Conservation (phyloP, 2,113 vertebrate species). For the Vicugna pacos region DNA sequence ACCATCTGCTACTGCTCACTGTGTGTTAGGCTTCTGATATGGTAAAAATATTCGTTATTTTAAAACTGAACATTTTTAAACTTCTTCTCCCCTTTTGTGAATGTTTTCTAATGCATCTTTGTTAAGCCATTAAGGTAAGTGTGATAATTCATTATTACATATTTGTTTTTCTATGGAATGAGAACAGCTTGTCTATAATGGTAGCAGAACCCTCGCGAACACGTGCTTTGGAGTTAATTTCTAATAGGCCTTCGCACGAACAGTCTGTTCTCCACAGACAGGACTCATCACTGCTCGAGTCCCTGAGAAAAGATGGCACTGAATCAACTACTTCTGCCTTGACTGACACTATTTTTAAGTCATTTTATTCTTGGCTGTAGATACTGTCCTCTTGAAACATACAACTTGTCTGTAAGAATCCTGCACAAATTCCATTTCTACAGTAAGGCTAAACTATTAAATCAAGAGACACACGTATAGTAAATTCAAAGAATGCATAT, state of each 20-base stretch:
- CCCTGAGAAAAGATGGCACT: background rate
- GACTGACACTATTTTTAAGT: conserved; percentile 44
- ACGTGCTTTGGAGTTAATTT: conserved; percentile 62
- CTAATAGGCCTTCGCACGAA: background rate
- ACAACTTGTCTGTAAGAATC: background rate
- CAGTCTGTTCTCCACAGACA: conserved; percentile 6
- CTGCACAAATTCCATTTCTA: background rate
- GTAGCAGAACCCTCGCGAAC: conserved; percentile 52
- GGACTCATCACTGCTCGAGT: background rate
- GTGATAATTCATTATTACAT: conserved; percentile 14
- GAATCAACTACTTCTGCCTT: conserved; percentile 14
- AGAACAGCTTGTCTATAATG: conserved; percentile 47
- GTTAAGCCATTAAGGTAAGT: background rate
- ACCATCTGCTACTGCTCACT: background rate
- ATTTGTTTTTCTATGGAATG: conserved; percentile 40
- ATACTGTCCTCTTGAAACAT: background rate
- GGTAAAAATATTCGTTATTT: conserved; percentile 31
- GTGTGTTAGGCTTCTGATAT: background rate
- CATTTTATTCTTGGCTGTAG: conserved; percentile 12
- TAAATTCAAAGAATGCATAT: background rate
- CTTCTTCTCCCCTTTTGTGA: background rate
- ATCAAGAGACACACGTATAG: background rate
- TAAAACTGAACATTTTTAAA: background rate
- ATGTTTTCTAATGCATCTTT: conserved; percentile 9
- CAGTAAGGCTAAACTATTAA: background rate